A percentile compares a stretch with the other conserved stretches of the same genome.
phyloP scores from a whole-genome alignment of 2,797 vertebrate species.

The Microctenopoma steveboyesi region DNA sequence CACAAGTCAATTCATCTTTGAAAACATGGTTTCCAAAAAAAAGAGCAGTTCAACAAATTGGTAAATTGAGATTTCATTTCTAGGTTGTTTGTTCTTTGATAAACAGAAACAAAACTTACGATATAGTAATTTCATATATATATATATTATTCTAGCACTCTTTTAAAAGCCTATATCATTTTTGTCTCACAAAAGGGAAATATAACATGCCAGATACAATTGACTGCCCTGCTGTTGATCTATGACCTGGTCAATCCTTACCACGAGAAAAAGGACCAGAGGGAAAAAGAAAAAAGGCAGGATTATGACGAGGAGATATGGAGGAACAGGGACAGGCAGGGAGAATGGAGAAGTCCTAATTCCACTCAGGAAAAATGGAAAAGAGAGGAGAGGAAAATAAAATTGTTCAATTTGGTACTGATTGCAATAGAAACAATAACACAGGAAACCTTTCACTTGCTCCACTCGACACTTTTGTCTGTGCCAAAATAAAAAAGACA shows the following conservation, averaged over 20 bases:
- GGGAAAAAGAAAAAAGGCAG: constrained; percentile 17
- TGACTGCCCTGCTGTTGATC: constrained; percentile 54
- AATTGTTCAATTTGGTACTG: constrained; percentile 50
- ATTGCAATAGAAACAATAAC: constrained; percentile 61
- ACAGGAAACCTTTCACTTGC: constrained; percentile 63
- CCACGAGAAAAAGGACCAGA: constrained; percentile 43
- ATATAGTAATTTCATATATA: constrained; percentile 5
- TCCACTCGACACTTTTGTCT: constrained; percentile 50
- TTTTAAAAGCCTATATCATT: constrained; percentile 8
- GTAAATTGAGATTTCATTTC: constrained; percentile 26
- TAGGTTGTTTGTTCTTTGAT: constrained; percentile 15
- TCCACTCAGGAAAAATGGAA: constrained; percentile 24
- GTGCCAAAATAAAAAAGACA: constrained; percentile 67
- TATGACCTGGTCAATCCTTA: constrained; percentile 67
- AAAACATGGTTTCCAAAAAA: constrained; percentile 54
- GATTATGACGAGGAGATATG: constrained; percentile 44
- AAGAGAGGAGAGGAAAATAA: constrained; percentile 48
- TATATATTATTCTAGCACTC: background rate
- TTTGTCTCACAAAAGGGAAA: constrained; percentile 18
- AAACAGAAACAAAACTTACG: background rate
- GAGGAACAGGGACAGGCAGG: constrained; percentile 27
- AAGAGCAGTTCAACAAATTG: constrained; percentile 54
- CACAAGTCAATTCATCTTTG: constrained; percentile 44
- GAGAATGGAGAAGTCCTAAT: constrained; percentile 7
- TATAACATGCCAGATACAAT: constrained; percentile 12